phyloP scores from a whole-genome alignment of 2,888 invertebrate species.

The Coleophora flavipennella region DNA sequence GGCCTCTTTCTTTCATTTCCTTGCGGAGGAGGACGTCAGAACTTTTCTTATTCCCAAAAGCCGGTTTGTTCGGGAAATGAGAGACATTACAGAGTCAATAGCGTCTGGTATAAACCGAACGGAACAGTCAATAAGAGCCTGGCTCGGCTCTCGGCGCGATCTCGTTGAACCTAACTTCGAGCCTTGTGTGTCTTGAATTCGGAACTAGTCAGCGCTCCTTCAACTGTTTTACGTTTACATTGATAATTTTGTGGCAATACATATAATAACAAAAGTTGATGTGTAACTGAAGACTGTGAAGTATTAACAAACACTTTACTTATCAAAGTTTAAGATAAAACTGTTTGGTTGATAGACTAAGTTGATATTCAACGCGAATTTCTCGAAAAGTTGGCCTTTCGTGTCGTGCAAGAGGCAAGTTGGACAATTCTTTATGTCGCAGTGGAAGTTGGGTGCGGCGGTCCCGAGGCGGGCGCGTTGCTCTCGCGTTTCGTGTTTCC shows the following conservation, averaged over 20 bases:
- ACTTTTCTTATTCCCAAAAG: slow-evolving; percentile 65
- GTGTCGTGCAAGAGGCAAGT: slow-evolving; percentile 20
- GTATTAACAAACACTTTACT: slow-evolving; percentile 7
- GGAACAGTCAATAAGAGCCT: slow-evolving; percentile 56
- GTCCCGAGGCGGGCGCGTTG: slow-evolving; percentile 28
- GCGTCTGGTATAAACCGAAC: slow-evolving; percentile 49
- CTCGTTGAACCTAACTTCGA: slow-evolving; percentile 50
- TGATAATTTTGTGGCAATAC: slow-evolving; percentile 38
- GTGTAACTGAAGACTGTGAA: neutral
- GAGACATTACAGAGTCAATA: slow-evolving; percentile 67
- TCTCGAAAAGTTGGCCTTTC: slow-evolving; percentile 28
- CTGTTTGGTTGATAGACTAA: slow-evolving; percentile 10
- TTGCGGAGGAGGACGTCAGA: slow-evolving; percentile 38
- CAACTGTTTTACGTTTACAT: slow-evolving; percentile 18
- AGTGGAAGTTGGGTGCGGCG: slow-evolving; percentile 20
- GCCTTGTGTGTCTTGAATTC: slow-evolving; percentile 41
- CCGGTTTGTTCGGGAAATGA: slow-evolving; percentile 62
- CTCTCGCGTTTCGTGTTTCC: slow-evolving; percentile 28
- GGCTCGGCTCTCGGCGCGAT: slow-evolving; percentile 48
- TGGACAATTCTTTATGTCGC: slow-evolving; percentile 34
- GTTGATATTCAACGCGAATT: slow-evolving; percentile 42
- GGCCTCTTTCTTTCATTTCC: slow-evolving; percentile 58
- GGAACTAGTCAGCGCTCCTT: slow-evolving; percentile 25
- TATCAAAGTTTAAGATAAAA: slow-evolving; percentile 3
- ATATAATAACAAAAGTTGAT: slow-evolving; percentile 19